These are phyloP conservation scores for Sinopyrophorus schimmeli DNA, from an alignment of 2,888 invertebrate genomes.

Conservation along the genomic window DNA sequence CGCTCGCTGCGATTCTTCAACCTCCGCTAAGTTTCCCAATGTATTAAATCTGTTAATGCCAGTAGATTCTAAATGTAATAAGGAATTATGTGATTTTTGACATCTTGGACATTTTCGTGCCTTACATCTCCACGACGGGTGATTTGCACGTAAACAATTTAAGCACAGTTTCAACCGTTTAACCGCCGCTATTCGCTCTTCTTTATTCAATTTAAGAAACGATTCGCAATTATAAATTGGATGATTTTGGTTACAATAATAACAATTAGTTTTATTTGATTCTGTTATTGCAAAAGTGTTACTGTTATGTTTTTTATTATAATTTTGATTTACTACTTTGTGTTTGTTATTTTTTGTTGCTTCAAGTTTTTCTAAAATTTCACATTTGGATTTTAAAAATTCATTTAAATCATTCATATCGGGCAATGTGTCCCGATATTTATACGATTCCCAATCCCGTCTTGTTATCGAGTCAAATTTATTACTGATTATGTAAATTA, in stretches of 20 bases:
- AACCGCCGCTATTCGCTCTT: slow-evolving; percentile 5
- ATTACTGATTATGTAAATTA: not conserved
- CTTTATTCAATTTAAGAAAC: slow-evolving; percentile 7
- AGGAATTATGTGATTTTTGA: slow-evolving; percentile 21
- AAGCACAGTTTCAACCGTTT: slow-evolving; percentile 20
- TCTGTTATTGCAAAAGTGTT: not conserved
- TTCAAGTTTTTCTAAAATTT: too few relatives aligned
- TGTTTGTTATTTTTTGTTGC: too few relatives aligned
- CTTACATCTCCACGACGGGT: slow-evolving; percentile 17
- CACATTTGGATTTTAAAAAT: too few relatives aligned
- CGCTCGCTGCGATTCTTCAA: too few relatives aligned
- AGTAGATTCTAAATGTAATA: slow-evolving; percentile 20
- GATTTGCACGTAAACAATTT: slow-evolving; percentile 28
- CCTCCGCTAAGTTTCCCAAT: too few relatives aligned
- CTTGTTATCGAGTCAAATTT: slow-evolving; percentile 6
- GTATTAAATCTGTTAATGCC: too few relatives aligned
- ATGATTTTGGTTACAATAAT: slow-evolving; percentile 1
- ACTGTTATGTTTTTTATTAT: not conserved
- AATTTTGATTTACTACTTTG: too few relatives aligned
- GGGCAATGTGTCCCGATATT: too few relatives aligned
- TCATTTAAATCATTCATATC: too few relatives aligned
- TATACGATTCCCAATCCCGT: too few relatives aligned
- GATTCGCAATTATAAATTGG: slow-evolving; percentile 5
- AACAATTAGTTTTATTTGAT: not conserved
- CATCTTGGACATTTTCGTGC: slow-evolving; percentile 23